These are phyloP conservation scores for Platorchestia sp. DNA, from an alignment of 1,140 invertebrate species.

Conservation along the genomic window DNA sequence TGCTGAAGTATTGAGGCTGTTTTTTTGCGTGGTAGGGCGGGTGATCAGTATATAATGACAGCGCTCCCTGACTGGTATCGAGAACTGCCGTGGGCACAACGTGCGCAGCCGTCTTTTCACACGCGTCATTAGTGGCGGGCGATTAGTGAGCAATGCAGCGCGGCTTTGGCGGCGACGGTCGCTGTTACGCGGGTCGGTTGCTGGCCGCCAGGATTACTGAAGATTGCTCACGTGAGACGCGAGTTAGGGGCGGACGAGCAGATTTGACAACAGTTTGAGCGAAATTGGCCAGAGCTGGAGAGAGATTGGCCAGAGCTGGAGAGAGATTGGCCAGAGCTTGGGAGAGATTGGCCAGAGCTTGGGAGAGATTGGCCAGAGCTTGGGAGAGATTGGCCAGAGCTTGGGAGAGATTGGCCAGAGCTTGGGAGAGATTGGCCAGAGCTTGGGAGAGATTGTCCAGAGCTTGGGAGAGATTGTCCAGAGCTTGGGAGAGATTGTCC, in stretches of 20 bases:
- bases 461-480: background rate
- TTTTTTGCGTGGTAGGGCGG: background rate
- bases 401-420: background rate
- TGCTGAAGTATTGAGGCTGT: background rate
- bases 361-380: too few relatives aligned
- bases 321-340: background rate
- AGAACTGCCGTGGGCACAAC: constrained; percentile 37
- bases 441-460: background rate
- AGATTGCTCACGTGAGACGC: background rate
- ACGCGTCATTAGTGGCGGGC: constrained; percentile 34
- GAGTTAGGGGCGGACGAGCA: background rate
- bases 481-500: background rate
- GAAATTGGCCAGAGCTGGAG: background rate
- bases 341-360: background rate
- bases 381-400: too few relatives aligned
- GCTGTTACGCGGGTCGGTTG: background rate
- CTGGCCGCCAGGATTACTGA: background rate
- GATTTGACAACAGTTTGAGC: background rate
- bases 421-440: background rate
- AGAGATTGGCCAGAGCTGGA: too few relatives aligned
- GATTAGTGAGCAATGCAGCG: constrained; percentile 37
- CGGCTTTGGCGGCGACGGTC: background rate
- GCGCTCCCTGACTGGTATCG: constrained; percentile 20
- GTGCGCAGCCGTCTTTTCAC: constrained; percentile 47
- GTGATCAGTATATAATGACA: constrained; percentile 46